Conservation (phyloP, 2,797 vertebrate genomes). For the Siniperca scherzeri region DNA sequence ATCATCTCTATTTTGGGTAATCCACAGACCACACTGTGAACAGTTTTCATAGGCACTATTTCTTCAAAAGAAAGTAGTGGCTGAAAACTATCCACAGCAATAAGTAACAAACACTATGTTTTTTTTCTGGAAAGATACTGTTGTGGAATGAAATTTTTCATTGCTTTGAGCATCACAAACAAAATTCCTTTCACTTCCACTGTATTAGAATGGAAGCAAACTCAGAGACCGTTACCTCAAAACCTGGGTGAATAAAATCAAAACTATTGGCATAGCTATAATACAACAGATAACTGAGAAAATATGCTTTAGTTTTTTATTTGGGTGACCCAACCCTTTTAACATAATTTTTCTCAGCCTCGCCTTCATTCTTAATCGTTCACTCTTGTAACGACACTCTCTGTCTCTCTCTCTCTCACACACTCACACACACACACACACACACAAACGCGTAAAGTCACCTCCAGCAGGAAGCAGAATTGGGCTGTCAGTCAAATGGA, state of each 20-base stretch:
- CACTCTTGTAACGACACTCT: neutral
- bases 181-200: neutral
- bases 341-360: neutral
- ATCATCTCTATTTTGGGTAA: neutral
- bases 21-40: neutral
- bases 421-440: slow-evolving; percentile 17
- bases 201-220: neutral
- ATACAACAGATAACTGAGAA: neutral
- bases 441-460: slow-evolving; percentile 54
- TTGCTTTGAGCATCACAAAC: neutral
- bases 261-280: neutral
- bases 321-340: neutral
- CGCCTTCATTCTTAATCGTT: neutral
- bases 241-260: neutral
- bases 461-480: slow-evolving; percentile 73
- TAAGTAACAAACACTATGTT: too few species aligned
- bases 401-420: neutral
- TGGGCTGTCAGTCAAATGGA: slow-evolving; percentile 75
- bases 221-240: neutral
- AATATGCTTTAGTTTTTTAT: neutral
- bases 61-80: neutral
- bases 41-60: neutral
- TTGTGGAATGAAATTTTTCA: neutral
- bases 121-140: neutral
- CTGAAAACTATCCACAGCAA: neutral